Evolutionary conservation across 2,888 invertebrate genomes (phyloP).

Genomic region (Drosophila quinaria): DNA sequence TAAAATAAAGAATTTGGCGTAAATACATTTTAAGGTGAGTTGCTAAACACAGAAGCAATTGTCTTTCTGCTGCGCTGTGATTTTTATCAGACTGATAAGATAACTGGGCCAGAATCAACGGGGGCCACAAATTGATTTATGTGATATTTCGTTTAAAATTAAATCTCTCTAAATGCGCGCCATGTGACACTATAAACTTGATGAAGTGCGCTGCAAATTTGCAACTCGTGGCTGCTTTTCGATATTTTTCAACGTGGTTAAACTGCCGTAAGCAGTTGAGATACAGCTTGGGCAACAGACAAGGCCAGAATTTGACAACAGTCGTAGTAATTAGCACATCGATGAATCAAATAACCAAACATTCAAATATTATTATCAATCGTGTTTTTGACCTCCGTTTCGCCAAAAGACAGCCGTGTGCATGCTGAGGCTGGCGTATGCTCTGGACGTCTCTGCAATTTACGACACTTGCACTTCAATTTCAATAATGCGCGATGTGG

Average conservation of each 20-base stretch:
- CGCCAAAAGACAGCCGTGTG: conserved; percentile 85
- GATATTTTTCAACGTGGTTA: neutral
- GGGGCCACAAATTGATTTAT: conserved; percentile 65
- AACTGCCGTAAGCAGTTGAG: neutral
- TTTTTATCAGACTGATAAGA: conserved; percentile 72
- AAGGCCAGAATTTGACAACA: conserved; percentile 22
- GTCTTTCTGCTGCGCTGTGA: conserved; percentile 34
- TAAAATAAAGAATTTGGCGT: conserved; percentile 24
- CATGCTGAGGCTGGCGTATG: conserved; percentile 69
- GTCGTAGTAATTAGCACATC: conserved; percentile 46
- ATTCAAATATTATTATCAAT: conserved; percentile 16
- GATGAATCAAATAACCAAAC: conserved; percentile 18
- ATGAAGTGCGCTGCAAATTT: conserved; percentile 38
- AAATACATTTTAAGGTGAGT: conserved; percentile 18
- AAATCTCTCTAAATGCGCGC: conserved; percentile 61
- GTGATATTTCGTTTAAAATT: conserved; percentile 65
- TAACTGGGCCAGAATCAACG: conserved; percentile 29
- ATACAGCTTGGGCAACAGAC: conserved; percentile 10
- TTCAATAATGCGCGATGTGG: conserved; percentile 20
- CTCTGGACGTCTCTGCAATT: conserved; percentile 28
- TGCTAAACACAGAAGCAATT: conserved; percentile 16
- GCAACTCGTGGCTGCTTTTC: conserved; percentile 20
- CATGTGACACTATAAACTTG: conserved; percentile 57
- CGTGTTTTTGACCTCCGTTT: conserved; percentile 82
- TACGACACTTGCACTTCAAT: conserved; percentile 37